A percentile compares a stretch with the other conserved stretches of the same genome.
phyloP scores from a whole-genome alignment of 2,888 invertebrate species.

The Acanthosoma haemorrhoidale region DNA sequence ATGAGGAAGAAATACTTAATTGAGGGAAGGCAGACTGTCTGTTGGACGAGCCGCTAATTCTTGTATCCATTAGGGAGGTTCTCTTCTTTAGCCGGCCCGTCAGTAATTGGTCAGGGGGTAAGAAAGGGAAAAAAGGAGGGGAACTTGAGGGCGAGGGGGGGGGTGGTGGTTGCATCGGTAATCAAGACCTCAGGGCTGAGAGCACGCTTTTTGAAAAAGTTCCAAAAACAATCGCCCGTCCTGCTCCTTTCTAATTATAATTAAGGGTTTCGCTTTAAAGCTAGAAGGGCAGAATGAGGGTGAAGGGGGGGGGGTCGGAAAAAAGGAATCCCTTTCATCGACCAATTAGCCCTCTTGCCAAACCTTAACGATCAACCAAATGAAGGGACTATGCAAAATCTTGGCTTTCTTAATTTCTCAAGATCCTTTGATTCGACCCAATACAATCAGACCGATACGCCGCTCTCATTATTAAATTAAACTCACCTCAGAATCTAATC shows the following conservation, averaged over 20 bases:
- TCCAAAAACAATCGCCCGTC: conserved; percentile 37
- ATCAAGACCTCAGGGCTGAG: conserved; percentile 21
- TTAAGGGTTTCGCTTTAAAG: conserved; percentile 31
- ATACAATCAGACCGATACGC: not conserved
- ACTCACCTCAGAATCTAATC: too few species aligned
- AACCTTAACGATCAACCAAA: conserved; percentile 24
- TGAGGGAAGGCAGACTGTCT: conserved; percentile 29
- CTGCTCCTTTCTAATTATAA: conserved; percentile 36
- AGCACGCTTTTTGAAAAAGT: conserved; percentile 37
- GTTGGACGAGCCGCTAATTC: conserved; percentile 39
- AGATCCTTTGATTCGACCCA: too few species aligned
- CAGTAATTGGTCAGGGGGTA: conserved; percentile 10
- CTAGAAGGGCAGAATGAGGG: not conserved
- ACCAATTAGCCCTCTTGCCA: conserved; percentile 28
- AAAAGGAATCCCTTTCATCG: conserved; percentile 23
- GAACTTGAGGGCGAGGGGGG: not conserved
- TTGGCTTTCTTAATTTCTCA: not conserved
- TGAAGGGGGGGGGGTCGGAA: not conserved
- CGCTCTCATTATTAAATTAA: not conserved
- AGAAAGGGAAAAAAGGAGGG: not conserved
- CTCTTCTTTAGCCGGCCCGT: conserved; percentile 27
- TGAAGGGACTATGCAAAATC: conserved; percentile 18
- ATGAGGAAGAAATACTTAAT: conserved; percentile 7
- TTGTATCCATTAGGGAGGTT: conserved; percentile 38
- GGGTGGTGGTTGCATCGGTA: conserved; percentile 21